Base-by-base conservation (phyloP, 2,888 invertebrate species). In the Cataglyphis altisquamis region DNA sequence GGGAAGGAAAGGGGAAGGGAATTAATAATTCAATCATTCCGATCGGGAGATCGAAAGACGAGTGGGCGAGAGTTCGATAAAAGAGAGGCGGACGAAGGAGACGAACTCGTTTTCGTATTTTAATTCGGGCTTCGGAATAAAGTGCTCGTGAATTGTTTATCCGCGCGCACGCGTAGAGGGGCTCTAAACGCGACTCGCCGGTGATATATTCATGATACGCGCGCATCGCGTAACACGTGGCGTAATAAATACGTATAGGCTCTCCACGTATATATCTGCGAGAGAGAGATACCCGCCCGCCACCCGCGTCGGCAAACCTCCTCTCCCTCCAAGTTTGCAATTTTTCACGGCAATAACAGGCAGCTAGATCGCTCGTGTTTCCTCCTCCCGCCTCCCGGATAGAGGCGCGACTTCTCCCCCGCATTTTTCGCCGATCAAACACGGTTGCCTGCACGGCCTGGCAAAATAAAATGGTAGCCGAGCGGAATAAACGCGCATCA, bases 381-480 rank as follows among this genome's bases (percentile, higher is more conserved):
- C 41, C 60, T 60, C 21, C 78, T 32, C 70, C 48, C 8, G 48
- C 48, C n/a, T n/a, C 48, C 48, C 48, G 48, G 57, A 45, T 45
- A 41, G 70, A 57, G 78, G 78, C 57, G 78, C 70, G 70, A 78
- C 57, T 78, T 78, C 60, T 60, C 70, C 39, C 60, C 25, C 60
- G 60, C 45, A 62, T 80, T 80, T 80, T 80, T 62, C 78, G 78
- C 45, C 78, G 78, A 80, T 80, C 78, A 70, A 80, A 78, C 78
- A 60, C 78, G 72, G 45, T 45, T 70, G 70, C 45, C 78, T 25
- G 78, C 78, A 55, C 45, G 21, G 60, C 60, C 29, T 48, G 78
- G 29, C 29, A 60, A 70, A 80, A 70, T 70, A 70, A 80, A 80
- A 62, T 70, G 32, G 78, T 60, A 36, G 25, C 45, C 60, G 78